These are phyloP conservation scores for Tapirus indicus DNA, from an alignment of 2,797 vertebrate genomes.

Conservation along the genomic window DNA sequence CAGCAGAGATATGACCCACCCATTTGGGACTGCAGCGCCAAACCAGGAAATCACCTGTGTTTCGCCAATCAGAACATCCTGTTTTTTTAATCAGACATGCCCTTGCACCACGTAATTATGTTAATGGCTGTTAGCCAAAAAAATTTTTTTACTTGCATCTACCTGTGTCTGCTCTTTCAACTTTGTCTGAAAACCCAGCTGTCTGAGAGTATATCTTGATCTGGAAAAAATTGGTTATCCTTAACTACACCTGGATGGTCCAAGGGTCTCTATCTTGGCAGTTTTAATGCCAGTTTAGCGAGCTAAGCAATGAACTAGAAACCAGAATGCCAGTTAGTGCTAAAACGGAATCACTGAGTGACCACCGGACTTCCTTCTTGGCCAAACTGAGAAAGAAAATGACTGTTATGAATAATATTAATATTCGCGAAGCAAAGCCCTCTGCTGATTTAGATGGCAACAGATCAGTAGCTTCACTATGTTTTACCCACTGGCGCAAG, in stretches of 20 bases:
- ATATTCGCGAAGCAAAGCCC: neutral
- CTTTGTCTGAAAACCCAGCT: constrained; percentile 16
- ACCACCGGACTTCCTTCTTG: constrained; percentile 61
- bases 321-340: neutral
- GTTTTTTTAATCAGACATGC: neutral
- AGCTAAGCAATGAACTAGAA: constrained; percentile 53
- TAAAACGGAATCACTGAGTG: neutral
- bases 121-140: constrained; percentile 33
- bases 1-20: neutral
- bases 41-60: constrained; percentile 50
- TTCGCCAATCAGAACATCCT: constrained; percentile 31
- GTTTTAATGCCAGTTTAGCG: constrained; percentile 32
- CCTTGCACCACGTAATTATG: neutral
- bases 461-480: neutral
- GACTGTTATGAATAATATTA: constrained; percentile 26
- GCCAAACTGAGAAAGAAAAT: neutral
- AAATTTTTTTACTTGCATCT: neutral
- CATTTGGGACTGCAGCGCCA: neutral
- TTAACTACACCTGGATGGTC: neutral
- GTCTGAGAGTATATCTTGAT: neutral
- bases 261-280: neutral
- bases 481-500: neutral
- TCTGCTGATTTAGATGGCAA: constrained; percentile 8
- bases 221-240: neutral
- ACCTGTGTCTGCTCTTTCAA: neutral